Conservation (phyloP, 2,113 vertebrate genomes). For the Aegithalos caudatus region DNA sequence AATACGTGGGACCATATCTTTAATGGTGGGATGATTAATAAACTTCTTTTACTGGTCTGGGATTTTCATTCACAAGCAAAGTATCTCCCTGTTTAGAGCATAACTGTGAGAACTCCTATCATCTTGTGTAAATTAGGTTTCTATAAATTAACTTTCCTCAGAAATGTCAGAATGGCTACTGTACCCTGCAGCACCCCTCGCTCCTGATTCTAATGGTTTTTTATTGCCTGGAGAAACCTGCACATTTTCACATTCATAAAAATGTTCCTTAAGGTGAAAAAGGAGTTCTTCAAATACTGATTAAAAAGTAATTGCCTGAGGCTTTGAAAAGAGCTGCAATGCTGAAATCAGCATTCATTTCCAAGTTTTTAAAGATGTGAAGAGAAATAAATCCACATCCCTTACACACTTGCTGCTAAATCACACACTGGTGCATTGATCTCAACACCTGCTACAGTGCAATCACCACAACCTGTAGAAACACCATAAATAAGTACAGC, state of each 20-base stretch:
- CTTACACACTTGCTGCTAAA: neutral
- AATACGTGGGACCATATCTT: fast-evolving
- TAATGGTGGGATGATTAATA: neutral
- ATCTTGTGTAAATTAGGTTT: neutral
- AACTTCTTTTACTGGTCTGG: neutral
- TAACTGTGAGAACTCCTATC: neutral
- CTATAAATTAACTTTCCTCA: neutral
- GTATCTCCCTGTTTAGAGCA: neutral
- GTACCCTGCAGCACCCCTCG: neutral
- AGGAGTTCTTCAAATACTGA: neutral
- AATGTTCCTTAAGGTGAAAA: constrained; percentile 18
- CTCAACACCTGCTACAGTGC: too few relatives aligned
- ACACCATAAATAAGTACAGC: neutral
- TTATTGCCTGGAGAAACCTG: constrained; percentile 10
- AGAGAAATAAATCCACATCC: neutral
- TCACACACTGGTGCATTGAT: neutral
- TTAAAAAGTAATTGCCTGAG: constrained; percentile 34
- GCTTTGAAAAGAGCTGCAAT: neutral
- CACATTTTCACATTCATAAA: neutral
- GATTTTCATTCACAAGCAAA: neutral
- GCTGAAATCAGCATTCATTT: constrained; percentile 15
- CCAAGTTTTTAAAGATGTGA: neutral
- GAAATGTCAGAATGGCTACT: neutral
- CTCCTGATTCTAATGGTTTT: neutral
- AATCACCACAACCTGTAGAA: neutral